phyloP scores from a whole-genome alignment of 2,888 invertebrate genomes.

The Chalcis sispes region DNA sequence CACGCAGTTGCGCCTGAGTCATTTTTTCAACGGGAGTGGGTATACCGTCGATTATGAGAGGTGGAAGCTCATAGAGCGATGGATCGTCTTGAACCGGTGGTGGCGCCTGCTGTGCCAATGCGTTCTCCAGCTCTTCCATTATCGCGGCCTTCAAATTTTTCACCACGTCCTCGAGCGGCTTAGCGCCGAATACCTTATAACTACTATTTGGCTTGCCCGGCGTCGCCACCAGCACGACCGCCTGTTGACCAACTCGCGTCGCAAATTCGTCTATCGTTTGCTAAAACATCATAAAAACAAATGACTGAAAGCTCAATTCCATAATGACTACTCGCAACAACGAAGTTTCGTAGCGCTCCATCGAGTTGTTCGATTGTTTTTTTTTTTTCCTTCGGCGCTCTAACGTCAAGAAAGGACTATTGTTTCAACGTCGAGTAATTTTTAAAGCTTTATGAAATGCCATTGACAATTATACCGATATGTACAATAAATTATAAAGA shows the following conservation, averaged over 20 bases:
- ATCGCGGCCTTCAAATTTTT: conserved; percentile 92
- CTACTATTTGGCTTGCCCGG: conserved; percentile 97
- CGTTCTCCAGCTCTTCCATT: conserved; percentile 96
- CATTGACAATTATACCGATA: no score
- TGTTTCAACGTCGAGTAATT: no score
- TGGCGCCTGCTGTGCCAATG: conserved; percentile 94
- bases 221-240: conserved; percentile 95
- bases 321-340: no score
- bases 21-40: conserved; percentile 99
- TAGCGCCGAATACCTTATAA: conserved; percentile 97
- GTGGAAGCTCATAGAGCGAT: conserved; percentile 95
- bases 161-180: conserved; percentile 97
- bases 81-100: conserved; percentile 92
- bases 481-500: no score
- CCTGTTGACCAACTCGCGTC: conserved; percentile 97
- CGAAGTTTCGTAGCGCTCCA: neutral
- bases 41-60: conserved; percentile 97
- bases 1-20: conserved; percentile 97
- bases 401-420: no score
- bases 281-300: conserved; percentile 72
- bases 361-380: neutral
- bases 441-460: no score
- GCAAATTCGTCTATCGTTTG: conserved; percentile 98
- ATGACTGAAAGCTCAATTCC: conserved; percentile 10
- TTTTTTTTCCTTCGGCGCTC: neutral